Evolutionary conservation across 2,797 vertebrate species (phyloP).

Genomic region (Rhinella marina): DNA sequence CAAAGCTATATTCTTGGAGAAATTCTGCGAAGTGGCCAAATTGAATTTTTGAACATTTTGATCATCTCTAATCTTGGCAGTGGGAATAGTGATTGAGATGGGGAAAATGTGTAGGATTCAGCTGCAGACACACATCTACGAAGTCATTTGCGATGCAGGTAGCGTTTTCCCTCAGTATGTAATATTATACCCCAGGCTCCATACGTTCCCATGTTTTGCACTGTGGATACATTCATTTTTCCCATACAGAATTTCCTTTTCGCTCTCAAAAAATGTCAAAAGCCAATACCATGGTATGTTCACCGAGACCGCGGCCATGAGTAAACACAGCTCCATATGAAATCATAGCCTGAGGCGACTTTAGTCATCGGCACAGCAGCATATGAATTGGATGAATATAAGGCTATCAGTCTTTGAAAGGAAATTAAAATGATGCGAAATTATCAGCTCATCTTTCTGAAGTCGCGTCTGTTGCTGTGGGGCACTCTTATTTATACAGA

Average conservation of each 20-base stretch:
- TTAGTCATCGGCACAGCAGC: slow-evolving; percentile 30
- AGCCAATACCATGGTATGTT: slow-evolving; percentile 4
- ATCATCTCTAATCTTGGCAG: too few relatives aligned
- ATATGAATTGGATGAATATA: slow-evolving; percentile 27
- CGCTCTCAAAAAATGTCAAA: background rate
- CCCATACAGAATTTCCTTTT: background rate
- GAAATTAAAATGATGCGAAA: slow-evolving; percentile 49
- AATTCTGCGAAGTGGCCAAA: too few relatives aligned
- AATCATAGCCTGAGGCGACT: slow-evolving; percentile 16
- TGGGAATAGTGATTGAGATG: too few relatives aligned
- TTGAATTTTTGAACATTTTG: too few relatives aligned
- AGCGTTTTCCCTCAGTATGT: background rate
- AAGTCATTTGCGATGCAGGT: background rate
- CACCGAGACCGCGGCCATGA: background rate
- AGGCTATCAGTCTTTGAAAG: slow-evolving; percentile 13
- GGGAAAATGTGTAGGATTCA: too few relatives aligned
- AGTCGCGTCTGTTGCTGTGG: background rate
- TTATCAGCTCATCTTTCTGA: slow-evolving; percentile 18
- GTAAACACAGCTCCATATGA: slow-evolving; percentile 1
- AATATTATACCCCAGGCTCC: background rate
- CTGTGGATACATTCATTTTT: background rate
- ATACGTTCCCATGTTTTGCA: background rate
- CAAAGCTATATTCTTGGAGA: too few relatives aligned
- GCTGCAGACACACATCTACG: too few relatives aligned
- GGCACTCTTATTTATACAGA: background rate